Evolutionary conservation across 2,888 invertebrate species (phyloP).

Genomic region (Chrysina gloriosa): DNA sequence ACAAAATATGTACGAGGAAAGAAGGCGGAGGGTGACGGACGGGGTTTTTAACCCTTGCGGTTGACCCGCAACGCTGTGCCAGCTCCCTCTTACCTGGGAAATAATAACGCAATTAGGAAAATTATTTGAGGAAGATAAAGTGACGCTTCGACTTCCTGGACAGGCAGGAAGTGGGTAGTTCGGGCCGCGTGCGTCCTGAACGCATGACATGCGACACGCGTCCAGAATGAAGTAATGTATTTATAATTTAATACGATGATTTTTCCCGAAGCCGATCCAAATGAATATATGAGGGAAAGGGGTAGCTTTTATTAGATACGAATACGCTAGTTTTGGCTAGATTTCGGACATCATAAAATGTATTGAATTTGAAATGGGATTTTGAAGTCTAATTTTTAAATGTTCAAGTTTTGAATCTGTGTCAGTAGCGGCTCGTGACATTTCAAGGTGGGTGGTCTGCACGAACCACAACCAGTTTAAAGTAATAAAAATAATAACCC

Average conservation of each 20-base stretch:
- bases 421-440: no score
- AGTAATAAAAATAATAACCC: no score
- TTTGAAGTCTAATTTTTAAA: no score
- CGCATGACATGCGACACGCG: slow-evolving; percentile 58
- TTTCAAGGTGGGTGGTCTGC: no score
- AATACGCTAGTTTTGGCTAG: neutral
- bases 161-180: slow-evolving; percentile 60
- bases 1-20: no score
- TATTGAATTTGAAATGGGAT: no score
- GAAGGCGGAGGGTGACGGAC: neutral
- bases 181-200: slow-evolving; percentile 55
- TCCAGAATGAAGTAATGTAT: slow-evolving; percentile 47
- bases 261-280: neutral
- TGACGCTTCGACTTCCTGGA: slow-evolving; percentile 58
- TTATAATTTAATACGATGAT: slow-evolving; percentile 45
- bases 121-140: slow-evolving; percentile 60
- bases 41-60: slow-evolving; percentile 38
- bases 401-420: neutral
- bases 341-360: neutral
- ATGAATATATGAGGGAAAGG: neutral
- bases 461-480: no score
- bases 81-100: slow-evolving; percentile 53
- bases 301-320: neutral
- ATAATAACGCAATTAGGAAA: slow-evolving; percentile 59
- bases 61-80: slow-evolving; percentile 35